A percentile compares a stretch with the other conserved stretches of the same genome.
Conservation (phyloP, 2,797 vertebrate species). For the Gymnothorax javanicus region DNA sequence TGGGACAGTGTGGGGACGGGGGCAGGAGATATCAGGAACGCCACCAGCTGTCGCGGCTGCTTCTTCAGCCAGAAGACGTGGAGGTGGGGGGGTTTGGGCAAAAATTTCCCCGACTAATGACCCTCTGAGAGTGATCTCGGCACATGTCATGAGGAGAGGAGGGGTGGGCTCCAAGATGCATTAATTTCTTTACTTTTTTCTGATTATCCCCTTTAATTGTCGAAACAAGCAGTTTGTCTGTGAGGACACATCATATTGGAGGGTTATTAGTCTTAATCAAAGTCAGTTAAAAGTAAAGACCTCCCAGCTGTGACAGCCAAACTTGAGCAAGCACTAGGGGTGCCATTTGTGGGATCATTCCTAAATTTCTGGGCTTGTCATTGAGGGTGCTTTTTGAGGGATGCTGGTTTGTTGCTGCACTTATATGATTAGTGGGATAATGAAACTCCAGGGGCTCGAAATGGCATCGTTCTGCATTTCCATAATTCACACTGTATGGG, state of each 20-base stretch:
- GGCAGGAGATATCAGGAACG: conserved; percentile 5
- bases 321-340: too few relatives aligned
- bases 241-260: conserved; percentile 22
- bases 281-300: background rate
- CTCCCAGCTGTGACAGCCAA: background rate
- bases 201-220: background rate
- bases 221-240: background rate
- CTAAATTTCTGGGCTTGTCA: background rate
- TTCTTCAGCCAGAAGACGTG: conserved; percentile 53
- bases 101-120: background rate
- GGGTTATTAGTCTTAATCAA: background rate
- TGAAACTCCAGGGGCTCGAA: background rate
- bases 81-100: conserved; percentile 32
- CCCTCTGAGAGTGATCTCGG: background rate
- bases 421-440: background rate
- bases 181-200: background rate
- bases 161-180: background rate
- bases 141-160: background rate
- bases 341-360: background rate
- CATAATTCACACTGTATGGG: background rate
- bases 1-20: conserved; percentile 39
- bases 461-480: background rate
- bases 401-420: background rate
- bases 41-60: conserved; percentile 67
- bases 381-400: background rate